phyloP scores from a whole-genome alignment of 2,797 vertebrate genomes.

The Acrossocheilus wenchowensis region DNA sequence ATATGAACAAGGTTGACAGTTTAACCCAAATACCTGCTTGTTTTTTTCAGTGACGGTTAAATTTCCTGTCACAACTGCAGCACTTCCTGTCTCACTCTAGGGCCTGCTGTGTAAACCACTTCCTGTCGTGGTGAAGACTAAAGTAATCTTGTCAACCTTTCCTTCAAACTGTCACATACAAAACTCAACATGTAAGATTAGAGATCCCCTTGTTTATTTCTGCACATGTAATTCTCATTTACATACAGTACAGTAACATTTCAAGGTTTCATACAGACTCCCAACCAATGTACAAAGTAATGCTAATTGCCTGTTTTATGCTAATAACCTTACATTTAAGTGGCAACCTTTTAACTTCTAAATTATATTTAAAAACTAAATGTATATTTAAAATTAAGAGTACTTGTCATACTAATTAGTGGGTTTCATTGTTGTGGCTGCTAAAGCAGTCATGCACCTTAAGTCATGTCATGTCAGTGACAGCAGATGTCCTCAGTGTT shows the following conservation, averaged over 20 bases:
- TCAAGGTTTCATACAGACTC: neutral
- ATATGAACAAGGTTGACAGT: neutral
- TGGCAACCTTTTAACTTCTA: neutral
- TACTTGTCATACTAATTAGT: neutral
- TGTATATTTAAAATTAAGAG: neutral
- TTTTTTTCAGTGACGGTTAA: conserved; percentile 68
- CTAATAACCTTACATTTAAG: neutral
- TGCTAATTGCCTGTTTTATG: neutral
- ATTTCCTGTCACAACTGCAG: conserved; percentile 73
- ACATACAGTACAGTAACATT: neutral
- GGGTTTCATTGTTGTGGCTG: neutral
- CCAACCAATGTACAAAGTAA: neutral
- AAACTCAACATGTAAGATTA: neutral
- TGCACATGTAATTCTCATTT: neutral
- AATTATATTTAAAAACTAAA: neutral
- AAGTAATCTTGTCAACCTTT: neutral
- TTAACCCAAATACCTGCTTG: conserved; percentile 43
- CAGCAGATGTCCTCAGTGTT: neutral
- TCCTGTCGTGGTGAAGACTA: conserved; percentile 67
- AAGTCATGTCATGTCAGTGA: neutral
- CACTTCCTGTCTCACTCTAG: conserved; percentile 68
- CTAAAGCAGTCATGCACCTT: neutral
- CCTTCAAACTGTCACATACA: neutral
- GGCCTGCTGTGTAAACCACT: conserved; percentile 72
- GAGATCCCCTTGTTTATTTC: conserved; percentile 11